These are phyloP conservation scores for Slavum lentiscoides DNA, from an alignment of 2,888 invertebrate species.

Conservation along the genomic window DNA sequence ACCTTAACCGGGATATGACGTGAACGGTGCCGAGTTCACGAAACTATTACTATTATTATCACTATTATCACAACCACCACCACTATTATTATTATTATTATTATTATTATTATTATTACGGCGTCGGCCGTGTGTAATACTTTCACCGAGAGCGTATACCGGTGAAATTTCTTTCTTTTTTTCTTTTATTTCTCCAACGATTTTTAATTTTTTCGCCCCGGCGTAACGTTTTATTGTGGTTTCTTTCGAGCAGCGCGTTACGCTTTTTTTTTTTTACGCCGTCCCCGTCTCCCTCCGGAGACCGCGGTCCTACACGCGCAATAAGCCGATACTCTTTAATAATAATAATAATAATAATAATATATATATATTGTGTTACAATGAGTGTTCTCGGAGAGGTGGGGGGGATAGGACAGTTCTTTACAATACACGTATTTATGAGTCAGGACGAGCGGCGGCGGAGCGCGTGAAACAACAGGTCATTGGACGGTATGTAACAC, in stretches of 20 bases:
- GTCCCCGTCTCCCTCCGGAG: background rate
- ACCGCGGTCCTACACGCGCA: too few relatives aligned
- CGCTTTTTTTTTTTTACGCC: slow-evolving; percentile 10
- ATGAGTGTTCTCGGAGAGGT: too few relatives aligned
- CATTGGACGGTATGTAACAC: background rate
- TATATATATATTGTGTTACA: too few relatives aligned
- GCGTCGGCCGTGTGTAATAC: slow-evolving; percentile 26
- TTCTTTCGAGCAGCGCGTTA: slow-evolving; percentile 8
- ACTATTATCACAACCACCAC: too few relatives aligned
- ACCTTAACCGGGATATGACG: slow-evolving; percentile 52
- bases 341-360: too few relatives aligned
- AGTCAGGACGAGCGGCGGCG: background rate
- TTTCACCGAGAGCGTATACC: slow-evolving; percentile 28
- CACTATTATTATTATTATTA: background rate
- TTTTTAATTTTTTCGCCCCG: background rate
- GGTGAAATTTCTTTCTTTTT: slow-evolving; percentile 47
- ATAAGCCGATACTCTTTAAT: too few relatives aligned
- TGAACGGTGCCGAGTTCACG: slow-evolving; percentile 43
- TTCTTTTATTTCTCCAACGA: background rate
- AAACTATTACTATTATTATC: slow-evolving; percentile 38
- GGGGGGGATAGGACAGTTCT: too few relatives aligned
- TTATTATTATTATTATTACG: background rate
- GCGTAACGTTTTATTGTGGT: background rate
- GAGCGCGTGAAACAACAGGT: background rate
- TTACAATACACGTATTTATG: too few relatives aligned